Base-by-base conservation (phyloP, 2,113 vertebrate species). In the Tragulus kanchil region DNA sequence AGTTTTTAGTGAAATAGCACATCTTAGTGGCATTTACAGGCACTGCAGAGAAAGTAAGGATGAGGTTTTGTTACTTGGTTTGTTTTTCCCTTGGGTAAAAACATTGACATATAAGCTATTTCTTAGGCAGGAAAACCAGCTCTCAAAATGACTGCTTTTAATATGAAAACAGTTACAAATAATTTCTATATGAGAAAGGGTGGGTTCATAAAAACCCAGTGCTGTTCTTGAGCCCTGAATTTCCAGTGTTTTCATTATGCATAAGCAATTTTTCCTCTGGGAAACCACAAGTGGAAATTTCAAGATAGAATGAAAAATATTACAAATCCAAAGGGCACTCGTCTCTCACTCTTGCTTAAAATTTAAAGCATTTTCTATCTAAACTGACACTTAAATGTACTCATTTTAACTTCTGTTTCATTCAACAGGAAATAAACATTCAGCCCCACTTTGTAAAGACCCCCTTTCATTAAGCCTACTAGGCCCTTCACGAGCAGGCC, bases 1-100 rank as follows among this genome's bases (percentile, higher is more conserved):
- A 13, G 85, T 94, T 97, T 88, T 90, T 97, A 96, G 42, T 90
- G 82, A 93, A 90, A 94, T 71, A 95, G 96, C 83, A 8, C 86
- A 9, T 8, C 58, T 83, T 86, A 79, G 93, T 42, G 95, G 91
- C 73, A 13, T 0, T 62, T 2, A 14, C 1, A 19, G 89, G 83
- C 31, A 94, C 83, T 48, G 58, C 79, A 87, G 56, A 62, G 14
- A 88, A 86, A 69, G 86, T 48, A 73, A 36, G 56, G 45, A 92
- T 61, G 26, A 9, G n/a, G 0, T 21, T 15, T 23, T 14, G 52
- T 52, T 52, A 9, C 23, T 56, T 23, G 52, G 2, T 23, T 69
- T 78, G 9, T 31, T 36, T 79, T 64, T 31, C 11, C 28, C 28
- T 84, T 61, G 14, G 31, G 17, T 42, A 8, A 77, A 69, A 52